Percentiles rank a stretch among this genome's conserved stretches.
Conservation (phyloP, 2,888 invertebrate species). For the Sipha maydis region DNA sequence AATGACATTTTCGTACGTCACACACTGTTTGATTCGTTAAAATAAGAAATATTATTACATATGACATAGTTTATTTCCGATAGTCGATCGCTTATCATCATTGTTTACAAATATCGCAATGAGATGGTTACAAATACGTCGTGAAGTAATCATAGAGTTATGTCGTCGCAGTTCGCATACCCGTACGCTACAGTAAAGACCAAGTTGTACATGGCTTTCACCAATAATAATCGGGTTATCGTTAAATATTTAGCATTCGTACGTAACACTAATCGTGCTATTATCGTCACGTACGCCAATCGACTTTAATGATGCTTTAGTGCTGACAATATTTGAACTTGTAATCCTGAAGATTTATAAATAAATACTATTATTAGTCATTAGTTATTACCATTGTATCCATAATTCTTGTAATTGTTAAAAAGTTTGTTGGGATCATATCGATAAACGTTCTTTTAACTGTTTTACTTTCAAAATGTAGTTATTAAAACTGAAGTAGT, state of each 20-base stretch:
- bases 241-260: slow-evolving; percentile 50
- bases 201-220: slow-evolving; percentile 44
- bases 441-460: background rate
- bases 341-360: background rate
- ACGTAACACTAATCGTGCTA: slow-evolving; percentile 11
- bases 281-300: slow-evolving; percentile 43
- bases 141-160: slow-evolving; percentile 26
- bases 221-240: slow-evolving; percentile 58
- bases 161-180: slow-evolving; percentile 7
- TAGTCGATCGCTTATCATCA: background rate
- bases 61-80: background rate
- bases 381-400: background rate
- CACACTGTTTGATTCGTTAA: slow-evolving; percentile 18
- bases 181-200: background rate
- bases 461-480: background rate
- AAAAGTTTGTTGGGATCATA: background rate
- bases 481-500: background rate
- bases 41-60: background rate
- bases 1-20: background rate
- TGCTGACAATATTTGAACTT: background rate
- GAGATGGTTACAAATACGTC: background rate
- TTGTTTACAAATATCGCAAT: background rate
- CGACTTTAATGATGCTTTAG: background rate
- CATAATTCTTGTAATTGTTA: background rate
- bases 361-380: background rate